Conservation (phyloP, 2,113 vertebrate species). For the Raja brachyura region DNA sequence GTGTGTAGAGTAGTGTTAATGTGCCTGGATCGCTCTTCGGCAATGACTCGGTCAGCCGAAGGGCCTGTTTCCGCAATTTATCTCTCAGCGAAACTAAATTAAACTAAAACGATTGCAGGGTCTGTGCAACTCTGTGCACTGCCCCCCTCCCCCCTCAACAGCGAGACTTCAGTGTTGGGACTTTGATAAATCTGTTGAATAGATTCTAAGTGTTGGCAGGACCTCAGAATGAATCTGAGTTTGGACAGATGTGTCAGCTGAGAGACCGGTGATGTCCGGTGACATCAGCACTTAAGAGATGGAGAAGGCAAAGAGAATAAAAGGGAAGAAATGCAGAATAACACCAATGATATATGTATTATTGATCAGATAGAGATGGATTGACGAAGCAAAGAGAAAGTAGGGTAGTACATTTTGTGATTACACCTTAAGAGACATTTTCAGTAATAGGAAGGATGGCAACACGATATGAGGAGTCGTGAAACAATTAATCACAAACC, state of each 20-base stretch:
- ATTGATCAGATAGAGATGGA: neutral
- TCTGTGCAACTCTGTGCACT: neutral
- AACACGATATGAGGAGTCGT: neutral
- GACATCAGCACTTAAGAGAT: neutral
- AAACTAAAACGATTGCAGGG: too few relatives aligned
- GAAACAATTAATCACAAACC: neutral
- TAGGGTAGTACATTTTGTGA: neutral
- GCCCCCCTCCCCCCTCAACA: neutral
- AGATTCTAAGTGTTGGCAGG: neutral
- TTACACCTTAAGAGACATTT: neutral
- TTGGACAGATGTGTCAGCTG: neutral
- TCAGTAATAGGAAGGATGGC: neutral
- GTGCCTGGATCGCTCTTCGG: too few relatives aligned
- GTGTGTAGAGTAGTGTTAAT: too few relatives aligned
- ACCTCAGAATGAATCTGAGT: neutral
- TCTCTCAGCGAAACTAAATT: too few relatives aligned
- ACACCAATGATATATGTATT: neutral
- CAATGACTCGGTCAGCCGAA: too few relatives aligned
- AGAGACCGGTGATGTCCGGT: neutral
- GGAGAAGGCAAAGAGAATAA: neutral
- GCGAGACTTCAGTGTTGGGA: too few relatives aligned
- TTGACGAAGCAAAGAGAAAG: neutral
- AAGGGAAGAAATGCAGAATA: neutral
- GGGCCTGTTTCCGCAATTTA: too few relatives aligned
- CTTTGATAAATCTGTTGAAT: neutral